A percentile compares a stretch with the other conserved stretches of the same genome.
Evolutionary conservation across 2,888 invertebrate genomes (phyloP).

Genomic region (Crossocerus cetratus): DNA sequence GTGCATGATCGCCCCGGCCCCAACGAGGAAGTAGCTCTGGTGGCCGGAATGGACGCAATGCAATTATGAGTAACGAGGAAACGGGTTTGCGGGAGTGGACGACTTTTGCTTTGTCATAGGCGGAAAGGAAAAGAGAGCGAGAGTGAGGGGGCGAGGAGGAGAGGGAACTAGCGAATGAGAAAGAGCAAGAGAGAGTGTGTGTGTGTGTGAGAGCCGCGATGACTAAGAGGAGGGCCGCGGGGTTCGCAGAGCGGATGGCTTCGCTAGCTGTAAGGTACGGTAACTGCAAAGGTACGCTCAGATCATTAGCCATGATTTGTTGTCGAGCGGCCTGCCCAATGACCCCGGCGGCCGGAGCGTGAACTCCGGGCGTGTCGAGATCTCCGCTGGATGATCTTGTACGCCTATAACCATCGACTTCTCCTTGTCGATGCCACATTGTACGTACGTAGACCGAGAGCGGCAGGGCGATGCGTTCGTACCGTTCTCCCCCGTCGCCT

Average conservation of each 20-base stretch:
- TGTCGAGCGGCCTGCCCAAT: constrained; percentile 76
- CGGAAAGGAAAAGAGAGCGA: constrained; percentile 9
- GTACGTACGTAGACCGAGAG: constrained; percentile 14
- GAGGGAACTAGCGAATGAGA: background rate
- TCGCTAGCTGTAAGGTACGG: constrained; percentile 64
- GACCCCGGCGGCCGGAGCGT: constrained; percentile 72
- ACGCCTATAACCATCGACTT: constrained; percentile 60
- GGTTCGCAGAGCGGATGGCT: constrained; percentile 44
- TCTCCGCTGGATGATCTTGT: constrained; percentile 63
- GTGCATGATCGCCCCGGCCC: too few species aligned
- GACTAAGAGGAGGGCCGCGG: constrained; percentile 32
- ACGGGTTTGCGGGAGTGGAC: constrained; percentile 49
- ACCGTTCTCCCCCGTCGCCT: too few species aligned
- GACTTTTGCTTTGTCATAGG: constrained; percentile 57
- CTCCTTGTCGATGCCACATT: constrained; percentile 44
- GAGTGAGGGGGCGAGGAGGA: background rate
- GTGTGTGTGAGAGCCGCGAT: too few species aligned
- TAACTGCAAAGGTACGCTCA: constrained; percentile 71
- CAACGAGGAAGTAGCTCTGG: too few species aligned
- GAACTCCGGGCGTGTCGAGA: constrained; percentile 69
- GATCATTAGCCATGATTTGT: constrained; percentile 78
- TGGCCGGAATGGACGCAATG: constrained; percentile 9
- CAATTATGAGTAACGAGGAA: constrained; percentile 53
- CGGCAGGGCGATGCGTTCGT: background rate
- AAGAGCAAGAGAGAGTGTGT: constrained; percentile 20